Evolutionary conservation across 2,113 vertebrate genomes (phyloP).

Genomic region (Leucopsar rothschildi): DNA sequence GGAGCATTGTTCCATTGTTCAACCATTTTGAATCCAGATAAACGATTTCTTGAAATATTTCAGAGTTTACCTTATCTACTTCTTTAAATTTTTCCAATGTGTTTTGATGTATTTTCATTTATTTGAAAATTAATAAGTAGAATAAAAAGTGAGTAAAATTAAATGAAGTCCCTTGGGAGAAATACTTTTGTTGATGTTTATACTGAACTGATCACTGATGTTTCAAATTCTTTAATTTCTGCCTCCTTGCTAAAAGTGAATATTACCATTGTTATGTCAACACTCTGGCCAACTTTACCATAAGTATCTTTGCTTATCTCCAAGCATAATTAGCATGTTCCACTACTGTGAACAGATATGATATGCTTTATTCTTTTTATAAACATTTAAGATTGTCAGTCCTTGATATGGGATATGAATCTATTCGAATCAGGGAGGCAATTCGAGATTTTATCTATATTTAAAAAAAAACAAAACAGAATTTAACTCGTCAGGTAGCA

Average conservation of each 20-base stretch:
- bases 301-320: not conserved
- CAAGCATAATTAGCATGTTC: not conserved
- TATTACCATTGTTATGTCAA: not conserved
- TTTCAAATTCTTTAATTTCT: not conserved
- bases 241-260: not conserved
- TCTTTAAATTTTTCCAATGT: not conserved
- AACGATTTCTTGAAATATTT: not conserved
- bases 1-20: not conserved
- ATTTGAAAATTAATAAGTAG: not conserved
- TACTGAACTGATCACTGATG: not conserved
- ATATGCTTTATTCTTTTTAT: not conserved
- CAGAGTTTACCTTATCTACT: not conserved
- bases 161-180: not conserved
- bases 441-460: not conserved
- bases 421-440: not conserved
- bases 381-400: not conserved
- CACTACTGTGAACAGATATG: not conserved
- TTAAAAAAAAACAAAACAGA: not conserved
- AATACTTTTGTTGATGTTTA: not conserved
- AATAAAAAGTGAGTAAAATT: not conserved
- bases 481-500: not conserved
- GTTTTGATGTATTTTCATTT: not conserved
- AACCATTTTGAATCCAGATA: not conserved
- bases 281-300: not conserved
- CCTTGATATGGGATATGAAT: not conserved